These are phyloP conservation scores for Drosophila tristis DNA, from an alignment of 1,140 invertebrate species.

Conservation along the genomic window DNA sequence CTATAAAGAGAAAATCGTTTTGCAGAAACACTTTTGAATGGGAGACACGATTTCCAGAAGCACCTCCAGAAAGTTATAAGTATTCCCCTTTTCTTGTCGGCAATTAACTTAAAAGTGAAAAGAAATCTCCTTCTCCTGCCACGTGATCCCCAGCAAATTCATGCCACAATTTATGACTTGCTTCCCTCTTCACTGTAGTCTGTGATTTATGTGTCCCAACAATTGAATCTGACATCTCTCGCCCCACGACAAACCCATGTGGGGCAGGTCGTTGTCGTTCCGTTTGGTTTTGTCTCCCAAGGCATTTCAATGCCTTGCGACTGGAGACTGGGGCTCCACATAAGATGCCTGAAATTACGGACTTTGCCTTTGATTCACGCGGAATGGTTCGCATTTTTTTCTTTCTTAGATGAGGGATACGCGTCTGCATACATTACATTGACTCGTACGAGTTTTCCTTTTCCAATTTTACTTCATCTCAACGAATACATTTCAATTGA, in stretches of 20 bases:
- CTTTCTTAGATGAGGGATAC: conserved; percentile 26
- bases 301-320: conserved; percentile 5
- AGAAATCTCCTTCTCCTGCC: background rate
- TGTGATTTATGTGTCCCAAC: conserved; percentile 27
- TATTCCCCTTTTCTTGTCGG: conserved; percentile 2
- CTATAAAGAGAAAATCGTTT: too few relatives aligned
- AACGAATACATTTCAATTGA: conserved; percentile 30
- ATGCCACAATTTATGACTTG: conserved; percentile 35
- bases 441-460: background rate
- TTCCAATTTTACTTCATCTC: conserved; percentile 8
- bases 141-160: conserved; percentile 11
- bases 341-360: conserved; percentile 16
- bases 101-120: conserved; percentile 25
- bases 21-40: too few relatives aligned
- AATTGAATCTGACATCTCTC: conserved; percentile 40
- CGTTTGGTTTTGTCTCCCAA: background rate
- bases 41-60: too few relatives aligned
- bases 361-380: conserved; percentile 19
- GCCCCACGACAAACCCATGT: conserved; percentile 23
- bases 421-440: conserved; percentile 19
- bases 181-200: conserved; percentile 3
- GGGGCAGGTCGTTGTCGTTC: conserved; percentile 21
- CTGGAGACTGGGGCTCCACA: background rate
- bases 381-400: conserved; percentile 23
- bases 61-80: background rate